A percentile compares a stretch with the other conserved stretches of the same genome.
Conservation (phyloP, 2,113 vertebrate genomes). For the Rhineura floridana region DNA sequence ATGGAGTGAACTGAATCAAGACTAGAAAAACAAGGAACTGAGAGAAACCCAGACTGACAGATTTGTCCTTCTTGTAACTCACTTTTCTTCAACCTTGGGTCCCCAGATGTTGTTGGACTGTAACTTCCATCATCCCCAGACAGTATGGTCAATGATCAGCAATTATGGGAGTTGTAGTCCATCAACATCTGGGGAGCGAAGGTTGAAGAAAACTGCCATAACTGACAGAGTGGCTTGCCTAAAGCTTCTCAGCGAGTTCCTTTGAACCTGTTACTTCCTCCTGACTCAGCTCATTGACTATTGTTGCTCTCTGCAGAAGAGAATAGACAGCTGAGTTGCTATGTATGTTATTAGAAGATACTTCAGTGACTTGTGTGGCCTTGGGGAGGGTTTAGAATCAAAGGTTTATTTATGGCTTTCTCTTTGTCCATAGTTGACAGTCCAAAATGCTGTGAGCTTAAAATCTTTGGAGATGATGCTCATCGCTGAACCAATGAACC, state of each 20-base stretch:
- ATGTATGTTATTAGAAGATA: background rate
- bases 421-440: constrained; percentile 69
- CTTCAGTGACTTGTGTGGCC: background rate
- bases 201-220: too few relatives aligned
- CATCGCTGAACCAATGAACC: constrained; percentile 64
- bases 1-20: too few relatives aligned
- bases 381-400: background rate
- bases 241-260: background rate
- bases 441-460: constrained; percentile 78
- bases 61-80: too few relatives aligned
- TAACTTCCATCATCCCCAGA: too few relatives aligned
- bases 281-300: background rate
- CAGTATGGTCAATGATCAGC: too few relatives aligned
- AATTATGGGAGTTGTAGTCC: too few relatives aligned
- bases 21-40: too few relatives aligned
- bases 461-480: constrained; percentile 68
- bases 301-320: background rate
- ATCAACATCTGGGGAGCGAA: too few relatives aligned
- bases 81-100: too few relatives aligned
- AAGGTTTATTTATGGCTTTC: background rate
- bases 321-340: background rate
- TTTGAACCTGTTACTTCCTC: background rate
- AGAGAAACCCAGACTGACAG: too few relatives aligned
- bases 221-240: background rate
- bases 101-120: too few relatives aligned